Base-by-base conservation (phyloP, 2,113 vertebrate genomes). In the Ctenodactylus gundi region DNA sequence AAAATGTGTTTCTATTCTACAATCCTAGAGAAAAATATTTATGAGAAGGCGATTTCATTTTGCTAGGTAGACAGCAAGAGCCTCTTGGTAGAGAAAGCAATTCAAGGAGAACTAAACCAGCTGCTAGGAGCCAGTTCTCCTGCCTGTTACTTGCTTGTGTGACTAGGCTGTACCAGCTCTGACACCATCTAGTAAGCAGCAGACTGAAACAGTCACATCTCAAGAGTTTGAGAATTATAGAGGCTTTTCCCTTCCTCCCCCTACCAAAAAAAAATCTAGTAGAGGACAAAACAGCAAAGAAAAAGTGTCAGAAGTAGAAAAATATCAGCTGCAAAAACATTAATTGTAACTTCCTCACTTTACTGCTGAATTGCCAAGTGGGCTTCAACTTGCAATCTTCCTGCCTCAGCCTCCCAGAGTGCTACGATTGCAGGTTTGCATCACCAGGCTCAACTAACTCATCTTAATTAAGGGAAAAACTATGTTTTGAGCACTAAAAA, bases 111-210 rank as follows among this genome's bases (percentile, higher is more conserved):
- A 72, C 78, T 82, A 51, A 93, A 90, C 46, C 93, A 94, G 91
- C 92, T 93, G 78, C 82, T 89, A 85, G 44, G 53, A 95, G 88
- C 65, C 92, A 65, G 65, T 80, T 89, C 89, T 94, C 68, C 62
- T 72, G 81, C 72, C 93, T 95, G 73, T 55, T 97, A 95, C 95
- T 85, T 95, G 96, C 78, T 88, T 91, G 82, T 91, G 60, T 94
- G 88, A 94, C 93, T 85, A 81, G 73, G 13, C 12, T 39, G 34
- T 51, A 93, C 46, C 17, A 73, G 72, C 57, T 78, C 67, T 90
- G 76, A 87, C 84, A 95, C 67, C 39, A 95, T 60, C 86, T 77
- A 53, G 67, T 78, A 95, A 92, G 44, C 49, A 90, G 75, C 18
- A 81, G 85, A 58, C 6, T 86, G 3, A 95, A 94, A 86, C 7